Evolutionary conservation across 2,888 invertebrate species (phyloP).

Genomic region (Monoplex corrugatus): DNA sequence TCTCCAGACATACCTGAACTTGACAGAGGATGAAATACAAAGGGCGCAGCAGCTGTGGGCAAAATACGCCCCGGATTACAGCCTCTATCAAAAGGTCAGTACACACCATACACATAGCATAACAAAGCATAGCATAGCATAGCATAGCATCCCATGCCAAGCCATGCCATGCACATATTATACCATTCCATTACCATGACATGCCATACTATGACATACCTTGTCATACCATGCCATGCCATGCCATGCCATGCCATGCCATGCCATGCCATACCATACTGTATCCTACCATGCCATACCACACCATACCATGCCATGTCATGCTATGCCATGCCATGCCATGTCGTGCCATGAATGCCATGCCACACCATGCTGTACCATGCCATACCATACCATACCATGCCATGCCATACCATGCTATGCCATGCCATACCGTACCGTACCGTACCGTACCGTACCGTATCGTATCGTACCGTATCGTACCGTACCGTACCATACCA

Average conservation of each 20-base stretch:
- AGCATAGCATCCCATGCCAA: slow-evolving; percentile 12
- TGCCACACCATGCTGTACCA: slow-evolving; percentile 19
- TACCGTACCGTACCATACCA: slow-evolving; percentile 19
- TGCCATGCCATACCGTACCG: slow-evolving; percentile 23
- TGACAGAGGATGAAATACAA: no score
- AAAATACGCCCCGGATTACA: no score
- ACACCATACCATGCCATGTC: slow-evolving; percentile 22
- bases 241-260: slow-evolving; percentile 8
- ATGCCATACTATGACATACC: no score
- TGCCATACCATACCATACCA: no score
- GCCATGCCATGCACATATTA: no score
- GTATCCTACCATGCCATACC: slow-evolving; percentile 39
- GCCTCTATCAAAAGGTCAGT: no score
- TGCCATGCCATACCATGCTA: slow-evolving; percentile 31
- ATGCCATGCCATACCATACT: slow-evolving; percentile 38
- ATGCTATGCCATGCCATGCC: slow-evolving; percentile 26
- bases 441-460: slow-evolving; percentile 11
- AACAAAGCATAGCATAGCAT: no score
- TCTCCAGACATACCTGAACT: no score
- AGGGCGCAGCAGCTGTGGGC: no score
- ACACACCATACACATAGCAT: not conserved
- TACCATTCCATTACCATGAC: no score
- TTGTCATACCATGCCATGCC: no score
- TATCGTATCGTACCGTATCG: not conserved
- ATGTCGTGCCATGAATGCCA: slow-evolving; percentile 25